Evolutionary conservation across 2,888 invertebrate species (phyloP).

Genomic region (Cantharis nigra): DNA sequence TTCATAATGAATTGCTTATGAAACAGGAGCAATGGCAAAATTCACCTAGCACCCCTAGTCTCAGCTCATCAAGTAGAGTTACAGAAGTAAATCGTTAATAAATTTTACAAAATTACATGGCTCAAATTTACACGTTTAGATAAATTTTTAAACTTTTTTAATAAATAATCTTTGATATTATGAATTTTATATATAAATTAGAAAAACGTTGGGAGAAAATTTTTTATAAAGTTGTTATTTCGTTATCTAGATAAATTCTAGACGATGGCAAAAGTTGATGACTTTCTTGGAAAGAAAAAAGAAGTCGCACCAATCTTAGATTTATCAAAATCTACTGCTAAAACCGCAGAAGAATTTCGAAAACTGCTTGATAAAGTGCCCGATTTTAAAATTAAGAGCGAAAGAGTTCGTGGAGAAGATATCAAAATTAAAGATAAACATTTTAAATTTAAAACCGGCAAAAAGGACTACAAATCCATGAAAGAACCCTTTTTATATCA

Average conservation of each 20-base stretch:
- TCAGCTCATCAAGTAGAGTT: constrained; percentile 32
- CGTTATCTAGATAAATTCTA: constrained; percentile 16
- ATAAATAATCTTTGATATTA: background rate
- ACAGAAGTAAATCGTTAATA: background rate
- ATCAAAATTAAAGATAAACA: constrained; percentile 76
- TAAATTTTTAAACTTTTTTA: background rate
- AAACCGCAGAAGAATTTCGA: constrained; percentile 81
- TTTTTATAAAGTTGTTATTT: constrained; percentile 11
- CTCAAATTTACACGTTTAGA: background rate
- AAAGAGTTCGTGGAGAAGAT: constrained; percentile 80
- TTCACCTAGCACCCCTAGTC: constrained; percentile 42
- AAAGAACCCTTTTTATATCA: constrained; percentile 69
- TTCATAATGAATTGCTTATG: constrained; percentile 57
- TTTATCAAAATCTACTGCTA: constrained; percentile 77
- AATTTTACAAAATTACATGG: background rate
- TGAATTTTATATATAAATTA: background rate
- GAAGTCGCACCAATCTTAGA: constrained; percentile 84
- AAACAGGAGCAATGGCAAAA: constrained; percentile 62
- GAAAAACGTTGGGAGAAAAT: background rate
- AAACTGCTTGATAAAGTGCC: constrained; percentile 84
- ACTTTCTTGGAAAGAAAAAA: constrained; percentile 83
- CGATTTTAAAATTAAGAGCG: constrained; percentile 86
- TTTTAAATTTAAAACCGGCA: constrained; percentile 74
- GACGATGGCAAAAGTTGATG: constrained; percentile 74
- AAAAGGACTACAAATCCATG: constrained; percentile 70